Conservation (phyloP, 2,797 vertebrate genomes). For the Borostomias antarcticus region DNA sequence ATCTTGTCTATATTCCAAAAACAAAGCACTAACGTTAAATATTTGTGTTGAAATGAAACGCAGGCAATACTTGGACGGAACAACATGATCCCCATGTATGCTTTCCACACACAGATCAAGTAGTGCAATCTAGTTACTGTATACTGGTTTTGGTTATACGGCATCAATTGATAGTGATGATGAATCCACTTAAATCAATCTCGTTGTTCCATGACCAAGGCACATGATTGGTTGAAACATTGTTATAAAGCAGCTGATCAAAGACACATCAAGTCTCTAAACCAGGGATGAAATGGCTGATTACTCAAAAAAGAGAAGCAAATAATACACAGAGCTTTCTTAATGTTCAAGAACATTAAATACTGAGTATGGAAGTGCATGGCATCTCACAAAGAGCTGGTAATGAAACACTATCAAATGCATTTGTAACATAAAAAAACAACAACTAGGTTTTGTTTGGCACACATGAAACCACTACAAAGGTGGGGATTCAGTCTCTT, state of each 20-base stretch:
- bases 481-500: not conserved
- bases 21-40: not conserved
- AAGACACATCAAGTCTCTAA: not conserved
- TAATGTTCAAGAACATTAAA: not conserved
- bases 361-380: not conserved
- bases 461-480: not conserved
- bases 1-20: not conserved
- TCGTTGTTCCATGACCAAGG: not conserved
- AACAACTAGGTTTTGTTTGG: not conserved
- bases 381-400: not conserved
- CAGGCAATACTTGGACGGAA: no score
- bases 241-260: not conserved
- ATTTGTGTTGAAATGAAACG: slow-evolving; percentile 4
- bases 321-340: not conserved
- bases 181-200: not conserved
- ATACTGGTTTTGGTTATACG: not conserved
- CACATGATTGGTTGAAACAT: not conserved
- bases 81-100: no score
- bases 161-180: no score
- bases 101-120: not conserved
- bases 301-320: not conserved
- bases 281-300: not conserved
- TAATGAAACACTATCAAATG: not conserved
- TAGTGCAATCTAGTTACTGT: not conserved
- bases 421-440: not conserved